Conservation (phyloP, 2,888 invertebrate genomes). For the Prenolepis imparis region DNA sequence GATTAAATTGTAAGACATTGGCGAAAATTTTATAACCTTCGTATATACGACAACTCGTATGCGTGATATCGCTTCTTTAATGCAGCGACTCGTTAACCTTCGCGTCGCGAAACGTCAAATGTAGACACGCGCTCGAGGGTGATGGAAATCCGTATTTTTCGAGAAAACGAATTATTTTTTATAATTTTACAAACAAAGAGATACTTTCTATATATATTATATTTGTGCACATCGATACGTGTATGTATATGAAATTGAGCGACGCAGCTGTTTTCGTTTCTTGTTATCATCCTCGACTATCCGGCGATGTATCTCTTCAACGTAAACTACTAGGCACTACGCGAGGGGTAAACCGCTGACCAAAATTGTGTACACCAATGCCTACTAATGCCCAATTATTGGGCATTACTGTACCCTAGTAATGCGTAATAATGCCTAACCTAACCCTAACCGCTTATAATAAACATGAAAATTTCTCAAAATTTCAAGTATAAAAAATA, state of each 20-base stretch:
- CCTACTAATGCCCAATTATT: no score
- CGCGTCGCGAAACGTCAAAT: background rate
- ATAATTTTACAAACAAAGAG: background rate
- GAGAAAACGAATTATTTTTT: background rate
- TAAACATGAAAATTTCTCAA: no score
- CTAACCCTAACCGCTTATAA: no score
- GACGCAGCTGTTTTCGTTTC: constrained; percentile 55
- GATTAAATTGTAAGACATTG: constrained; percentile 60
- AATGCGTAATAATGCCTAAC: no score
- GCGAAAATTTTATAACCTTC: constrained; percentile 63
- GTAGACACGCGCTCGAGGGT: background rate
- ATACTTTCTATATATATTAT: background rate
- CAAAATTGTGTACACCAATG: no score
- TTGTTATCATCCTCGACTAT: constrained; percentile 42
- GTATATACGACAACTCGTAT: constrained; percentile 49
- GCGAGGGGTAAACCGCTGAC: no score
- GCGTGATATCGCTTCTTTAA: background rate
- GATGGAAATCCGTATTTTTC: background rate
- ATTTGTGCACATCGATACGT: background rate
- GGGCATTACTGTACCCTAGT: no score
- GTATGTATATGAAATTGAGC: background rate
- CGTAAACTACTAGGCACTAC: background rate
- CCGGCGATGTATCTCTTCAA: constrained; percentile 31
- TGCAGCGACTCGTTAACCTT: background rate
- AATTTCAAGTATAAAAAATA: no score